A percentile compares a stretch with the other conserved stretches of the same genome.
These are phyloP conservation scores for Drosophila erecta DNA, from an alignment of 1,140 invertebrate species.

Conservation along the genomic window DNA sequence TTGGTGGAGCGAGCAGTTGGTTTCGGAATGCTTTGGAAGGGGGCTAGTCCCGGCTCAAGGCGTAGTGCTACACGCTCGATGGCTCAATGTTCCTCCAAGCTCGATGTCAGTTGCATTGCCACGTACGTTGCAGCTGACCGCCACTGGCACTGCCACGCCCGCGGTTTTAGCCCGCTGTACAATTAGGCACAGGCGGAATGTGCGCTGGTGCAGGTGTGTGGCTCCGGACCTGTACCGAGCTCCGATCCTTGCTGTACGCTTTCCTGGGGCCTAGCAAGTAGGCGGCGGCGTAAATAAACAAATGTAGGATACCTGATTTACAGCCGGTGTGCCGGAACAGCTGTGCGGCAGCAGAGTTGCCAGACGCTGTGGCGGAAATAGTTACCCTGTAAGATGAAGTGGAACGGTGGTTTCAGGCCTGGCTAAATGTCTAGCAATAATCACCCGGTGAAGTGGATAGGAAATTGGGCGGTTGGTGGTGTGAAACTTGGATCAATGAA, in stretches of 20 bases:
- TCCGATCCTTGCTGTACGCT: not conserved
- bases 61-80: not conserved
- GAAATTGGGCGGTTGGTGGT: not conserved
- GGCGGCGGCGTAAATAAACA: not conserved
- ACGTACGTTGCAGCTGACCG: slow-evolving; percentile 9
- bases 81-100: not conserved
- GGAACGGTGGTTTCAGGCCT: not conserved
- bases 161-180: not conserved
- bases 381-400: not conserved
- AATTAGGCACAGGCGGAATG: not conserved
- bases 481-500: too few species aligned
- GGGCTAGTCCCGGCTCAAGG: not conserved
- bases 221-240: not conserved
- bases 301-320: not conserved
- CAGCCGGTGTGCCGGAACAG: not conserved
- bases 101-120: slow-evolving; percentile 19
- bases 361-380: not conserved
- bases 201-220: not conserved
- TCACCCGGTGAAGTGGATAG: too few species aligned
- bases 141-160: not conserved
- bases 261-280: not conserved
- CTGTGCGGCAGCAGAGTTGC: not conserved
- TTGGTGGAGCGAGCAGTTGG: not conserved
- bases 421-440: not conserved
- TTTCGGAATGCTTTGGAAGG: not conserved